Conservation (phyloP, 2,888 invertebrate species). For the Leucophenga montana region DNA sequence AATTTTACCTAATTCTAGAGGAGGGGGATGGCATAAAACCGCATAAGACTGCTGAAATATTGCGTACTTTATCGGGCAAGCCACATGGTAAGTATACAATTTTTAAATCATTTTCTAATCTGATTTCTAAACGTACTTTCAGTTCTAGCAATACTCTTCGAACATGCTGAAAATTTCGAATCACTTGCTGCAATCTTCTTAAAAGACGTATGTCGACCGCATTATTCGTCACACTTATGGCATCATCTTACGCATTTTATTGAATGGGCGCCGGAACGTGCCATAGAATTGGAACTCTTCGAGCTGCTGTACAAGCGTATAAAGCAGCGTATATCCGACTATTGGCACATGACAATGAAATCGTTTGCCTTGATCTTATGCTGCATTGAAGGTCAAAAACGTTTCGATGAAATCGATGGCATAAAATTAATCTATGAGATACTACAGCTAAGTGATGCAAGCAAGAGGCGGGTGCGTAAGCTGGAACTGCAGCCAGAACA, state of each 20-base stretch:
- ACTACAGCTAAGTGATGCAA: conserved; percentile 33
- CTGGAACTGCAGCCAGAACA: too few species aligned
- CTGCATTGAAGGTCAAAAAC: conserved; percentile 60
- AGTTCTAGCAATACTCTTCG: conserved; percentile 47
- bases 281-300: conserved; percentile 64
- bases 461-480: not conserved
- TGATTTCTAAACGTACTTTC: too few species aligned
- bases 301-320: conserved; percentile 61
- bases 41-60: conserved; percentile 52
- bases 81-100: conserved; percentile 51
- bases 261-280: conserved; percentile 57
- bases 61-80: conserved; percentile 56
- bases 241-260: conserved; percentile 63
- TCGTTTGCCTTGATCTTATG: conserved; percentile 68
- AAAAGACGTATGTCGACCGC: conserved; percentile 47
- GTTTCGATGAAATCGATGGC: conserved; percentile 60
- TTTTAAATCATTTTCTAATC: too few species aligned
- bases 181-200: conserved; percentile 48
- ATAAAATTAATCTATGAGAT: conserved; percentile 56
- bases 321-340: conserved; percentile 43
- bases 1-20: conserved; percentile 59
- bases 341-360: conserved; percentile 61
- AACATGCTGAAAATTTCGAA: conserved; percentile 45
- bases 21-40: conserved; percentile 38
- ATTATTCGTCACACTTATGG: conserved; percentile 58